phyloP scores from a whole-genome alignment of 2,888 invertebrate species.

The Ditula angustiorana region DNA sequence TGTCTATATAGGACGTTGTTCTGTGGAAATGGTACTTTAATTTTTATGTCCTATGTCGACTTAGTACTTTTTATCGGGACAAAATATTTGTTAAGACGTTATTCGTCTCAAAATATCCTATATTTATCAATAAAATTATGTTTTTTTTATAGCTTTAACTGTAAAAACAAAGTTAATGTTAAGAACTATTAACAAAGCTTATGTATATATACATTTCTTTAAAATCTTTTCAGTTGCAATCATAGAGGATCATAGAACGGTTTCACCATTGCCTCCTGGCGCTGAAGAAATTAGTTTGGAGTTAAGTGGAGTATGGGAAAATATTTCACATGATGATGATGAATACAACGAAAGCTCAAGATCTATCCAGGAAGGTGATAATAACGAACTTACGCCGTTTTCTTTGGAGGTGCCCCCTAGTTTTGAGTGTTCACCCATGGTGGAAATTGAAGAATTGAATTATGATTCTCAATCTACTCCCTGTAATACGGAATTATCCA shows the following conservation, averaged over 20 bases:
- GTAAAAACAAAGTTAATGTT: not conserved
- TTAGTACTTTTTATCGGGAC: conserved; percentile 38
- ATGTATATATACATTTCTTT: not conserved
- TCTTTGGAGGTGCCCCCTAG: conserved; percentile 38
- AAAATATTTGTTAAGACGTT: conserved; percentile 34
- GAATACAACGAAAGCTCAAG: conserved; percentile 28
- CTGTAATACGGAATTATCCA: conserved; percentile 35
- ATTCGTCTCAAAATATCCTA: conserved; percentile 33
- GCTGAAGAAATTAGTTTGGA: conserved; percentile 34
- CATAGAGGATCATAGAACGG: not conserved
- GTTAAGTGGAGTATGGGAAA: not conserved
- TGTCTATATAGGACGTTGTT: conserved; percentile 36
- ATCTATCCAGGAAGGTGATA: conserved; percentile 34
- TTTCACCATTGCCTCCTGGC: conserved; percentile 34
- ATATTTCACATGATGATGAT: not conserved
- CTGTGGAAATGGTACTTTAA: conserved; percentile 27
- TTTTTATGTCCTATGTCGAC: conserved; percentile 36
- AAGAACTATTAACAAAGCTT: not conserved
- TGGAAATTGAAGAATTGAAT: conserved; percentile 35
- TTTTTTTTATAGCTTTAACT: conserved; percentile 8
- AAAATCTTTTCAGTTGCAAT: not conserved
- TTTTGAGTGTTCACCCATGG: conserved; percentile 36
- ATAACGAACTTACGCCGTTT: conserved; percentile 37
- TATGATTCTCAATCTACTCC: conserved; percentile 26
- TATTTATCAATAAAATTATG: not conserved